phyloP scores from a whole-genome alignment of 1,140 invertebrate genomes.

The Planococcus citri region DNA sequence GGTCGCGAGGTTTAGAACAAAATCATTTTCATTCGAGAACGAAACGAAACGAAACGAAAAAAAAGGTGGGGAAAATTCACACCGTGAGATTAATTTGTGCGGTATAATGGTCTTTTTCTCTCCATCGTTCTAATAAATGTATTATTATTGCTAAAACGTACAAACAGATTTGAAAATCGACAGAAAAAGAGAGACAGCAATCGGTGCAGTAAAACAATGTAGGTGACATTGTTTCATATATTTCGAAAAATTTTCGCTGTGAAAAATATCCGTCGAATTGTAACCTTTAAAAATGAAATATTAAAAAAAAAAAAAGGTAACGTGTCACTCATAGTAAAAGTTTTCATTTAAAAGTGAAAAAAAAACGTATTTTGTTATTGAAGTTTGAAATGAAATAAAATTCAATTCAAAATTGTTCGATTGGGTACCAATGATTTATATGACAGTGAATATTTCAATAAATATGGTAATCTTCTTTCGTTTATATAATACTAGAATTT shows the following conservation, averaged over 20 bases:
- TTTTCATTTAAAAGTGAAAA: neutral
- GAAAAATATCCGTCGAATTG: neutral
- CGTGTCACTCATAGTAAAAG: neutral
- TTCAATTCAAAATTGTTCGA: conserved; percentile 18
- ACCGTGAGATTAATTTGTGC: neutral
- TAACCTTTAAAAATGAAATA: neutral
- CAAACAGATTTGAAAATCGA: neutral
- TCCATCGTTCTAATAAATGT: neutral
- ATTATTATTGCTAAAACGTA: neutral
- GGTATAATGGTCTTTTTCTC: neutral
- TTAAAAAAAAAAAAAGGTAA: neutral
- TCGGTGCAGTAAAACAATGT: neutral
- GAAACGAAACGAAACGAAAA: too few species aligned
- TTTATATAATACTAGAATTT: conserved; percentile 20
- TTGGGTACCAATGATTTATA: conserved; percentile 20
- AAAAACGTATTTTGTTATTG: neutral
- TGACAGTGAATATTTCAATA: conserved; percentile 19
- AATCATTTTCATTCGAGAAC: neutral
- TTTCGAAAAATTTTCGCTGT: neutral
- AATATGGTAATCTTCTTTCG: conserved; percentile 19
- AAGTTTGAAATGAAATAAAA: conserved; percentile 10
- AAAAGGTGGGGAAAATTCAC: neutral
- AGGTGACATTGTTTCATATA: neutral
- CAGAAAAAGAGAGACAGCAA: neutral
- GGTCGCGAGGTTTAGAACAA: neutral